Conservation (phyloP, 2,113 vertebrate species). For the Dasyurus viverrinus region DNA sequence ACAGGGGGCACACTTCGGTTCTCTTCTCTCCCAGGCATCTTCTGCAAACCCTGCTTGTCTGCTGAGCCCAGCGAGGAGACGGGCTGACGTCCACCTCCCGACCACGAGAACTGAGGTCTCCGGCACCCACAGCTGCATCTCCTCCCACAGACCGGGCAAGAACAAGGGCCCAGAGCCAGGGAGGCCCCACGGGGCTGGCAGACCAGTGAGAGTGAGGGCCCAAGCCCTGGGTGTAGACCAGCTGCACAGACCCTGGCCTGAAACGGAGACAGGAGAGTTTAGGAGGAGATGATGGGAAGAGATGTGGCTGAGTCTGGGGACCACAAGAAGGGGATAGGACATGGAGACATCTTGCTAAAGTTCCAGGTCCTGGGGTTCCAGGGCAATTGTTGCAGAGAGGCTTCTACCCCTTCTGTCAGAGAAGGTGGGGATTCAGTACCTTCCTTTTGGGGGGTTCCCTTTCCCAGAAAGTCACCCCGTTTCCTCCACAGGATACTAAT, state of each 20-base stretch:
- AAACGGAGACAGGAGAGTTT: not conserved
- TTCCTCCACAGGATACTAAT: not conserved
- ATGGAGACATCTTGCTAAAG: not conserved
- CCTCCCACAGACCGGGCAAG: not conserved
- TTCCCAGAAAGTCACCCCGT: not conserved
- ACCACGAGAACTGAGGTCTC: not conserved
- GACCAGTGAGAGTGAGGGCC: not conserved
- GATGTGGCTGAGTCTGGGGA: not conserved
- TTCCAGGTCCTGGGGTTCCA: not conserved
- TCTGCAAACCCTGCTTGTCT: too few relatives aligned
- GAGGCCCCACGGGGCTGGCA: not conserved
- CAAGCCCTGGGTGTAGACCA: not conserved
- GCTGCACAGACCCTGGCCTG: not conserved
- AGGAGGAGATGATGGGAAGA: not conserved
- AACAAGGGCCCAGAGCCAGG: too few relatives aligned
- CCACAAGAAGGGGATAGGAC: not conserved
- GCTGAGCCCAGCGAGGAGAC: not conserved
- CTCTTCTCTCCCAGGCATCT: too few relatives aligned
- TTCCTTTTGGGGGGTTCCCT: not conserved
- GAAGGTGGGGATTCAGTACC: not conserved
- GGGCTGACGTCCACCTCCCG: not conserved
- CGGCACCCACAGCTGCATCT: not conserved
- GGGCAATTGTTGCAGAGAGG: not conserved
- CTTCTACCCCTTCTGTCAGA: not conserved
- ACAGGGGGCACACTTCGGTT: too few relatives aligned